A percentile compares a stretch with the other conserved stretches of the same genome.
These are phyloP conservation scores for Rhyacophila evoluta DNA, from an alignment of 2,888 invertebrate genomes.

Conservation along the genomic window DNA sequence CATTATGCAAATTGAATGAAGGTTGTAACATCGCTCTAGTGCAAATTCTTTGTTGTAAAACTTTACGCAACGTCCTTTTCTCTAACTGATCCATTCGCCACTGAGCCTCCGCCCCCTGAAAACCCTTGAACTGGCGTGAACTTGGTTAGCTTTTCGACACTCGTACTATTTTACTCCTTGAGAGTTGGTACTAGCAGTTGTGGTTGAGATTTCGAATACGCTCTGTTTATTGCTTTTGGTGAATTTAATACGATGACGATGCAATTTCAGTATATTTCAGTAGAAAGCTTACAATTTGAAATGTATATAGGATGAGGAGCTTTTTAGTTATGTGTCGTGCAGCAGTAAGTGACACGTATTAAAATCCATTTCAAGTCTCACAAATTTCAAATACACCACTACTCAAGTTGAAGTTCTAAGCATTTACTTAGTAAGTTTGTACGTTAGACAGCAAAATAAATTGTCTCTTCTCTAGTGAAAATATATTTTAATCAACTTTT, in stretches of 20 bases:
- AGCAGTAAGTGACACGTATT: not conserved
- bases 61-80: conserved; percentile 8
- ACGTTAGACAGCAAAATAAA: too few species aligned
- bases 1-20: conserved; percentile 18
- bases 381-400: not conserved
- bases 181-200: not conserved
- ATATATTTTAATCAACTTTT: too few species aligned
- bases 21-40: conserved; percentile 15
- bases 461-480: too few species aligned
- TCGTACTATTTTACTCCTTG: not conserved
- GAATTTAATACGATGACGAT: conserved; percentile 17
- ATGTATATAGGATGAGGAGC: not conserved
- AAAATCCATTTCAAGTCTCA: not conserved
- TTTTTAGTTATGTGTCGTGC: not conserved
- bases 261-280: not conserved
- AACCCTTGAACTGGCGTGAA: conserved; percentile 24
- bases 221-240: conserved; percentile 21
- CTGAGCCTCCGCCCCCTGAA: not conserved
- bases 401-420: too few species aligned
- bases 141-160: conserved; percentile 11
- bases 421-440: too few species aligned
- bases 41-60: not conserved
- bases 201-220: conserved; percentile 18
- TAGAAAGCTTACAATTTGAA: not conserved
- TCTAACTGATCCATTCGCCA: conserved; percentile 5